Base-by-base conservation (phyloP, 2,113 vertebrate genomes). In the Scatophagus argus region DNA sequence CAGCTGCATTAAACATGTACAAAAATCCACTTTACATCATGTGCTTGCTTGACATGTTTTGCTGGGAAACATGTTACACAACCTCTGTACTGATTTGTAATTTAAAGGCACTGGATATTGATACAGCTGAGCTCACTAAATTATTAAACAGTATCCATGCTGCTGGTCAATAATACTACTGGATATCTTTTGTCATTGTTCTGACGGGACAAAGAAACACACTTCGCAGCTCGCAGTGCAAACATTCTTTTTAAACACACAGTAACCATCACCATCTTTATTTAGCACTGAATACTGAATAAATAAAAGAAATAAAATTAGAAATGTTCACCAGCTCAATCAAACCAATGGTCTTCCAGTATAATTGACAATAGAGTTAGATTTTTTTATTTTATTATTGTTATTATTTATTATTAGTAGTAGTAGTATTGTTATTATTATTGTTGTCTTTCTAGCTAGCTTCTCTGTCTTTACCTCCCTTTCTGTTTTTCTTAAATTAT, bases 41-140 rank as follows among this genome's bases (percentile, higher is more conserved):
- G 32, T 65, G 46, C 23, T 63, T 64, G 14, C 27, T 62, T 63
- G 39, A 61, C 61, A 34, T 56, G 3, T 72, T 79, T 55, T 7
- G 0, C 27, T 74, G 27, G 13, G 43, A 69, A 65, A 74, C 29
- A 60, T 56, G 32, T 76, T 81, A 70, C 64, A 39, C 65, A 87
- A 81, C 47, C 3, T 70, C 39, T 56, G 21, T 10, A 54, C 21
- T 38, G 23, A 52, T 73, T 64, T 83, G 32, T 68, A 52, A 54
- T 60, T 76, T 34, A 72, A 80, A 64, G 9, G 36, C 23, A 25
- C n/a, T 27, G 10, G 32, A 43, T 51, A 10, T 16, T 38, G 43
- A 62, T 10, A 34, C 49, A 16, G 36, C 51, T 60, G 43, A 36
- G 62, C 25, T 41, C 38, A 63, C 16, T 66, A 11, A 39, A 78